Percentiles rank a stretch among this genome's conserved stretches.
Evolutionary conservation across 2,797 vertebrate species (phyloP).

Genomic region (Lates japonicus): DNA sequence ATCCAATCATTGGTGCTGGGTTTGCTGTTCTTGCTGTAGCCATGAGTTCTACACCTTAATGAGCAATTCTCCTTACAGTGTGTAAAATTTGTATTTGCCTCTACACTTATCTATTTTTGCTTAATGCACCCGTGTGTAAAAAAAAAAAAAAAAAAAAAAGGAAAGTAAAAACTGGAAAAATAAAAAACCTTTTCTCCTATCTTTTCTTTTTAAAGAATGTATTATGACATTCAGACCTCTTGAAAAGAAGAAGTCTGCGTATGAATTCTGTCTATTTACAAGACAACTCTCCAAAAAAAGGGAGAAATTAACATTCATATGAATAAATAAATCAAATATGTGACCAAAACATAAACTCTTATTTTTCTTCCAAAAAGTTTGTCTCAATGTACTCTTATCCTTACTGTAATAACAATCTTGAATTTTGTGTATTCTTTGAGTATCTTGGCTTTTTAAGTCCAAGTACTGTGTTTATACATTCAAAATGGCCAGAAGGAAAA

Average conservation of each 20-base stretch:
- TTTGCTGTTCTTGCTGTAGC: conserved; percentile 85
- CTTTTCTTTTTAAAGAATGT: conserved; percentile 60
- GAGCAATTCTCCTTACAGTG: conserved; percentile 32
- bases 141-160: conserved; percentile 28
- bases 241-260: conserved; percentile 82
- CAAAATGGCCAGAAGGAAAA: conserved; percentile 59
- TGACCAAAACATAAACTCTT: conserved; percentile 60
- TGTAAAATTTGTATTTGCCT: conserved; percentile 26
- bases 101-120: conserved; percentile 18
- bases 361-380: conserved; percentile 36
- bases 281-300: conserved; percentile 85
- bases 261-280: conserved; percentile 82
- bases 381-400: conserved; percentile 21
- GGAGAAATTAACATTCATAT: conserved; percentile 84
- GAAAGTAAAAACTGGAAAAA: conserved; percentile 62
- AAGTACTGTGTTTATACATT: conserved; percentile 61
- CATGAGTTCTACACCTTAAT: conserved; percentile 68
- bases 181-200: conserved; percentile 38
- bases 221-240: conserved; percentile 75
- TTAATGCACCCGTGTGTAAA: conserved; percentile 55
- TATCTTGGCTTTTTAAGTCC: conserved; percentile 37
- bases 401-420: conserved; percentile 26
- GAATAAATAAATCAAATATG: conserved; percentile 84
- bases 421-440: conserved; percentile 3
- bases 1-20: conserved; percentile 76